Percentiles rank a stretch among this genome's conserved stretches.
Conservation (phyloP, 1,140 invertebrate species). For the Octopus bimaculoides region DNA sequence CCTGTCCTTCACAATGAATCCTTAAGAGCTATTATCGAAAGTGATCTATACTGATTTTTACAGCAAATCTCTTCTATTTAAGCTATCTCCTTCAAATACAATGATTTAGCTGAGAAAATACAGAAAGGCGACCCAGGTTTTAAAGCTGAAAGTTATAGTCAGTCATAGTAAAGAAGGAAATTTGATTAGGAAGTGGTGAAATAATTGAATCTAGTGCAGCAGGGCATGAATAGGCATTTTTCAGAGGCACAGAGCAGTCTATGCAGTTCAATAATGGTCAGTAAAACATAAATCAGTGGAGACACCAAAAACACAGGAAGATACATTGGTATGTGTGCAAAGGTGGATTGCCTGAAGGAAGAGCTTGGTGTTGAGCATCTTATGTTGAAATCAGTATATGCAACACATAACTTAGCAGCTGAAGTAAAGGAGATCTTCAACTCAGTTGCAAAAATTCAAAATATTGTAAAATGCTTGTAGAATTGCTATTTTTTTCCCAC, state of each 20-base stretch:
- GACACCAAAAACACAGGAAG: not conserved
- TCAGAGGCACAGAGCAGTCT: not conserved
- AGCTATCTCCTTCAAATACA: not conserved
- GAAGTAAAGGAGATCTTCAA: not conserved
- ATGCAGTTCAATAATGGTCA: not conserved
- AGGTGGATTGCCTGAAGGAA: not conserved
- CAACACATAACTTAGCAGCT: not conserved
- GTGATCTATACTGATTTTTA: not conserved
- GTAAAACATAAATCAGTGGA: not conserved
- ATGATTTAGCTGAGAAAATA: not conserved
- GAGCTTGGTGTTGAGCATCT: not conserved
- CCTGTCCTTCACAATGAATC: not conserved
- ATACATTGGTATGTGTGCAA: not conserved
- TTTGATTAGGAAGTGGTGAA: not conserved
- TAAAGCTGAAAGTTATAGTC: not conserved
- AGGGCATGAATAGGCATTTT: not conserved
- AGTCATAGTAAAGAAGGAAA: not conserved
- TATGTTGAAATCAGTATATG: constrained; percentile 1
- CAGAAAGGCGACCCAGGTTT: not conserved
- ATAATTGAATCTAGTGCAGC: constrained; percentile 1
- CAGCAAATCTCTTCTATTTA: not conserved
- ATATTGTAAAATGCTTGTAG: too few relatives aligned
- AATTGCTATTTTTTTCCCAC: too few relatives aligned
- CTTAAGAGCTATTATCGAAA: constrained; percentile 1
- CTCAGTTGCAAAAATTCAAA: too few relatives aligned